A percentile compares a stretch with the other conserved stretches of the same genome.
Conservation (phyloP, 2,888 invertebrate genomes). For the Agrochola lota region DNA sequence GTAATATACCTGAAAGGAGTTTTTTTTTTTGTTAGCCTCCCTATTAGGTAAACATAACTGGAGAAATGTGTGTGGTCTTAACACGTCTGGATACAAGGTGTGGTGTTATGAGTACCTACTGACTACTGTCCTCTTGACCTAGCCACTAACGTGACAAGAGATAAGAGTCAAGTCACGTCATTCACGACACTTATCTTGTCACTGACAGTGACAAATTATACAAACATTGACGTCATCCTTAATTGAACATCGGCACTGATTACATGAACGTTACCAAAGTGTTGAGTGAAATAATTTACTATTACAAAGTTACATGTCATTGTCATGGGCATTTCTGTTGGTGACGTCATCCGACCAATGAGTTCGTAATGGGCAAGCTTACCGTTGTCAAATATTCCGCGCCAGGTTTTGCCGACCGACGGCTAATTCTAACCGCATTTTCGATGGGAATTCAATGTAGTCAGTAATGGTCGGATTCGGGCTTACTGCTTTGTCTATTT, state of each 20-base stretch:
- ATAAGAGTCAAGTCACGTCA: conserved; percentile 36
- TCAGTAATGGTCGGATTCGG: conserved; percentile 52
- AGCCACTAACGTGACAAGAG: conserved; percentile 9
- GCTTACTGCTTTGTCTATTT: conserved; percentile 57
- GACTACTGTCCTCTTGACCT: conserved; percentile 10
- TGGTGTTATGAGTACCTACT: background rate
- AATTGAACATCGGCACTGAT: conserved; percentile 36
- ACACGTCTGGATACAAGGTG: too few species aligned
- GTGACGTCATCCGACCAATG: conserved; percentile 56
- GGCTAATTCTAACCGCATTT: conserved; percentile 60
- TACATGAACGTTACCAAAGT: conserved; percentile 32
- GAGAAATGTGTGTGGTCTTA: background rate
- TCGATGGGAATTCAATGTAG: conserved; percentile 57
- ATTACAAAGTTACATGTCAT: conserved; percentile 57
- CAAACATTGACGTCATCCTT: conserved; percentile 44
- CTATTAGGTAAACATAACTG: background rate
- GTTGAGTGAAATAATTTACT: conserved; percentile 43
- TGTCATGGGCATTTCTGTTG: conserved; percentile 56
- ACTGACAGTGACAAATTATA: conserved; percentile 45
- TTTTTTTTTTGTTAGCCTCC: too few species aligned
- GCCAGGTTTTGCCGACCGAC: conserved; percentile 42
- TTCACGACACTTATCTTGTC: conserved; percentile 26
- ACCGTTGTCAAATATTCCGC: conserved; percentile 51
- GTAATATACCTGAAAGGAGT: too few species aligned
- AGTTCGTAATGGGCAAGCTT: conserved; percentile 44